phyloP scores from a whole-genome alignment of 2,888 invertebrate species.

The Parthenolecanium corni region DNA sequence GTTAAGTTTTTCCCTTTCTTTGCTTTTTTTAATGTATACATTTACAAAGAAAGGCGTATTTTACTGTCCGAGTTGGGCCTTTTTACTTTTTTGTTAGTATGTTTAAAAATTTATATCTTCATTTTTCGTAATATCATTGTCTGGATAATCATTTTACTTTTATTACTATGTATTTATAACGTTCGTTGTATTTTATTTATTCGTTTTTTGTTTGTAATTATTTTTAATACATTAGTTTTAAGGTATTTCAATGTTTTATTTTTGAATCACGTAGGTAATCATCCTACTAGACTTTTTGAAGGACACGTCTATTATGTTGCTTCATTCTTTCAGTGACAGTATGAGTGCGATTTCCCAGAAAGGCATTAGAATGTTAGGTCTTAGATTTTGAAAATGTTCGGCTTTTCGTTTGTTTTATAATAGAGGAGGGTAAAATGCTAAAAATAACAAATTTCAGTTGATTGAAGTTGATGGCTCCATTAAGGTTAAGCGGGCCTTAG shows the following conservation, averaged over 20 bases:
- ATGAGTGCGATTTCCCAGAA: too few species aligned
- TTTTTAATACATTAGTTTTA: slow-evolving; percentile 24
- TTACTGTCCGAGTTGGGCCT: background rate
- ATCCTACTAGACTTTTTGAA: too few species aligned
- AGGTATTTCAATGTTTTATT: background rate
- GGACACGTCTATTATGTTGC: too few species aligned
- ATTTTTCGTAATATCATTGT: slow-evolving; percentile 2
- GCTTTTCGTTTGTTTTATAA: too few species aligned
- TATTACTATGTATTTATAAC: slow-evolving; percentile 10
- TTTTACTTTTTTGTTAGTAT: background rate
- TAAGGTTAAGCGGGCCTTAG: too few species aligned
- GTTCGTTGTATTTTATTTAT: slow-evolving; percentile 19
- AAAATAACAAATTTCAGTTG: too few species aligned
- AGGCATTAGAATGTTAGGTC: too few species aligned
- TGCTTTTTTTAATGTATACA: background rate
- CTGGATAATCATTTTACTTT: slow-evolving; percentile 2
- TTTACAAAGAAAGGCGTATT: background rate
- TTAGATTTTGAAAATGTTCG: too few species aligned
- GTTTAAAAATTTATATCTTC: background rate
- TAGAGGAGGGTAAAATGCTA: too few species aligned
- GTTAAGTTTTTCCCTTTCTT: background rate
- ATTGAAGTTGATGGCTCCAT: too few species aligned
- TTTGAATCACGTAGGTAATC: too few species aligned
- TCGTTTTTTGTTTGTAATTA: slow-evolving; percentile 16
- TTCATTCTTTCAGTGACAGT: too few species aligned